Evolutionary conservation across 2,113 vertebrate species (phyloP).

Genomic region (Nerophis lumbriciformis): DNA sequence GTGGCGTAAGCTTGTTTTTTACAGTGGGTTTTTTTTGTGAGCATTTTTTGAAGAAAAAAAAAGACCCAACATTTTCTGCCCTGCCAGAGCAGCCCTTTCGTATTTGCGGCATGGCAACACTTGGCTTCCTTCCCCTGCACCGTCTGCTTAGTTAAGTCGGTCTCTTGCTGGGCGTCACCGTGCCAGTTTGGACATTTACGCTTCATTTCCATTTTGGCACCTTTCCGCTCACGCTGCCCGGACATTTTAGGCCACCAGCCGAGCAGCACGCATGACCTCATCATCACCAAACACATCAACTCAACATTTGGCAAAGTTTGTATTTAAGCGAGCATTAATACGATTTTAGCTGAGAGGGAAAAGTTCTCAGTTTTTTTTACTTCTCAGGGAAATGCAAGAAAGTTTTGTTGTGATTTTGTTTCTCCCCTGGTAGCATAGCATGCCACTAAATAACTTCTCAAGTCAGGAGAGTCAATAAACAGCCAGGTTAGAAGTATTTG

Average conservation of each 20-base stretch:
- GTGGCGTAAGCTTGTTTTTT: too few species aligned
- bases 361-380: too few species aligned
- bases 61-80: background rate
- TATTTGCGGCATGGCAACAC: background rate
- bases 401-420: too few species aligned
- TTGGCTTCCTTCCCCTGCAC: slow-evolving; percentile 3
- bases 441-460: too few species aligned
- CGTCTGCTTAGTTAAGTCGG: background rate
- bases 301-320: too few species aligned
- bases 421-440: too few species aligned
- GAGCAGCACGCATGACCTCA: slow-evolving; percentile 1
- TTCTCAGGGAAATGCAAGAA: too few species aligned
- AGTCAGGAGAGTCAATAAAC: too few species aligned
- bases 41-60: background rate
- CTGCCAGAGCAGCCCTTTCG: background rate
- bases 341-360: too few species aligned
- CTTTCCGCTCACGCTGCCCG: background rate
- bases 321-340: too few species aligned
- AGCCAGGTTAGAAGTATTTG: too few species aligned
- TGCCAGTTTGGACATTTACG: slow-evolving; percentile 6
- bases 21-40: background rate
- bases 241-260: slow-evolving; percentile 1
- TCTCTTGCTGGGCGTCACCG: slow-evolving; percentile 1
- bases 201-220: slow-evolving; percentile 10
- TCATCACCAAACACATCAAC: background rate